Evolutionary conservation across 2,113 vertebrate genomes (phyloP).

Genomic region (Excalfactoria chinensis): DNA sequence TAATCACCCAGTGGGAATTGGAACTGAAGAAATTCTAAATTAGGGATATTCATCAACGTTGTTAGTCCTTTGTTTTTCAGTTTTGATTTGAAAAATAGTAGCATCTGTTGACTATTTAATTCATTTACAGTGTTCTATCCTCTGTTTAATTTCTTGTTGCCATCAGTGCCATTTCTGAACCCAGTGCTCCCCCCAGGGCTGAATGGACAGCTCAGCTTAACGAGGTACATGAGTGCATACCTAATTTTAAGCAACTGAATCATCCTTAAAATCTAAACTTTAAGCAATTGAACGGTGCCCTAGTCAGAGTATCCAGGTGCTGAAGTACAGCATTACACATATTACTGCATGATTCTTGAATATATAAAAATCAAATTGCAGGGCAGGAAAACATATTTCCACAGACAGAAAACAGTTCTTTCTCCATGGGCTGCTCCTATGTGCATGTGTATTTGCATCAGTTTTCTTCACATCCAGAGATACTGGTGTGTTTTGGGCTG

Average conservation of each 20-base stretch:
- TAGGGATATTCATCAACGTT: background rate
- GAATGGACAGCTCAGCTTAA: background rate
- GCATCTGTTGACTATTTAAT: background rate
- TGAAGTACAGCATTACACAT: background rate
- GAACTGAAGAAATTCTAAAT: background rate
- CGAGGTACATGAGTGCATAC: background rate
- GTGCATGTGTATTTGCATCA: background rate
- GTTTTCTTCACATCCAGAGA: background rate
- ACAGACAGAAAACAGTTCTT: background rate
- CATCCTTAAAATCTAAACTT: background rate
- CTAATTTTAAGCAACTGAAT: background rate
- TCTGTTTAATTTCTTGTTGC: background rate
- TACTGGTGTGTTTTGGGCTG: background rate
- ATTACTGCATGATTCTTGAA: background rate
- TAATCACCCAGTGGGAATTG: background rate
- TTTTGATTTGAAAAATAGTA: background rate
- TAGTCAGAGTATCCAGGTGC: background rate
- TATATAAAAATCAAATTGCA: background rate
- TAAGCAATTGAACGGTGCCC: background rate
- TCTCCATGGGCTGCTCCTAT: accelerated
- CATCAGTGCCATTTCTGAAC: background rate
- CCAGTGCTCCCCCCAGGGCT: background rate
- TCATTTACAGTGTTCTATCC: background rate
- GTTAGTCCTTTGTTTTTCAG: background rate
- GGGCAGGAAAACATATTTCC: background rate